These are phyloP conservation scores for Pipistrellus pipistrellus DNA, from an alignment of 2,797 vertebrate genomes.

Conservation along the genomic window DNA sequence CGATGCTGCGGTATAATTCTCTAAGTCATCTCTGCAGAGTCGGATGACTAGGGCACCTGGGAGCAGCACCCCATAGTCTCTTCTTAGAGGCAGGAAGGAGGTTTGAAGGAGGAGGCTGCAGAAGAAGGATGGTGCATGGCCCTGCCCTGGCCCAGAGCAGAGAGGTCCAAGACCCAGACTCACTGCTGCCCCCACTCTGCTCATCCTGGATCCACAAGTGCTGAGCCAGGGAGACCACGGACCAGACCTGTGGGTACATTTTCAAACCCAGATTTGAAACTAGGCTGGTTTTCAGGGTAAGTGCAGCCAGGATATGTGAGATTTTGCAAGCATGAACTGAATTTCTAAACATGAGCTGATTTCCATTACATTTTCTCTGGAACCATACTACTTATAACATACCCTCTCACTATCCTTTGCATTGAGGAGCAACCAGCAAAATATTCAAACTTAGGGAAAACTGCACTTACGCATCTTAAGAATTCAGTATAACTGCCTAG, in stretches of 20 bases:
- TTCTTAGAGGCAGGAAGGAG: neutral
- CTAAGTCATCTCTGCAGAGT: neutral
- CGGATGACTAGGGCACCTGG: neutral
- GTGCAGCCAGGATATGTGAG: neutral
- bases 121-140: neutral
- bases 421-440: neutral
- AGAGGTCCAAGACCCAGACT: neutral
- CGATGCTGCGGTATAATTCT: neutral
- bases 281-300: slow-evolving; percentile 1
- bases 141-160: neutral
- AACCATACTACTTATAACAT: neutral
- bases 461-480: neutral
- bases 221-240: neutral
- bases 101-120: neutral
- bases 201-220: neutral
- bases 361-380: slow-evolving; percentile 42
- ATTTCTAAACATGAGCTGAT: neutral
- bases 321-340: neutral
- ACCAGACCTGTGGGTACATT: accelerated
- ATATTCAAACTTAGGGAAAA: slow-evolving; percentile 36
- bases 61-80: neutral
- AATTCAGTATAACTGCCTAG: neutral
- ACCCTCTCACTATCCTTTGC: neutral
- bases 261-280: neutral
- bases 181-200: neutral